These are phyloP conservation scores for Macrobrachium nipponense DNA, from an alignment of 1,140 invertebrate species.

Conservation along the genomic window DNA sequence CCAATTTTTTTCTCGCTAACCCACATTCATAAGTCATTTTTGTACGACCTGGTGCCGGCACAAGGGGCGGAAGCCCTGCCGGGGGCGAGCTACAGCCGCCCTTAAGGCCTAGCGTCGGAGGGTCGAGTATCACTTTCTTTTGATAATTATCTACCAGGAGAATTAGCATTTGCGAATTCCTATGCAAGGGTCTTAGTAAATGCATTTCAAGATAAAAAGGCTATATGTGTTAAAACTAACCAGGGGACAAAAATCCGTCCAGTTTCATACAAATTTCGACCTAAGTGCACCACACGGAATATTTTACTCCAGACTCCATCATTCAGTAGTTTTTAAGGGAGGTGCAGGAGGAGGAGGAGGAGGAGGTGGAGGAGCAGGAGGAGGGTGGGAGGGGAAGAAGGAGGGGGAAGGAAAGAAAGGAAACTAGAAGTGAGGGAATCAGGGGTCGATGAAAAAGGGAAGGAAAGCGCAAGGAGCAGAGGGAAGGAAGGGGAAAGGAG, in stretches of 20 bases:
- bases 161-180: slow-evolving; percentile 49
- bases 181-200: slow-evolving; percentile 30
- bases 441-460: not conserved
- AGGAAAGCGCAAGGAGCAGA: not conserved
- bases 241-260: not conserved
- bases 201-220: slow-evolving; percentile 33
- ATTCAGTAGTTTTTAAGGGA: not conserved
- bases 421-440: not conserved
- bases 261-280: slow-evolving; percentile 18
- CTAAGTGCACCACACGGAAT: slow-evolving; percentile 2
- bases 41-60: slow-evolving; percentile 21
- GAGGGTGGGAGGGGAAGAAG: not conserved
- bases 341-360: not conserved
- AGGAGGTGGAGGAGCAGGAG: not conserved
- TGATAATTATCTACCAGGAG: slow-evolving; percentile 43
- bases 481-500: not conserved
- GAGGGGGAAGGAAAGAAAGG: not conserved
- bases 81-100: slow-evolving; percentile 4
- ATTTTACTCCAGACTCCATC: slow-evolving; percentile 12
- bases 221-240: slow-evolving; percentile 29
- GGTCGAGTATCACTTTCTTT: slow-evolving; percentile 10
- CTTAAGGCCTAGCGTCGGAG: not conserved
- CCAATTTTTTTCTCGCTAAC: slow-evolving; percentile 50
- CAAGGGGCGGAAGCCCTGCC: slow-evolving; percentile 31
- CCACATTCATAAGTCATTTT: slow-evolving; percentile 54